Evolutionary conservation across 2,888 invertebrate genomes (phyloP).

Genomic region (Sarcophaga rosellei): DNA sequence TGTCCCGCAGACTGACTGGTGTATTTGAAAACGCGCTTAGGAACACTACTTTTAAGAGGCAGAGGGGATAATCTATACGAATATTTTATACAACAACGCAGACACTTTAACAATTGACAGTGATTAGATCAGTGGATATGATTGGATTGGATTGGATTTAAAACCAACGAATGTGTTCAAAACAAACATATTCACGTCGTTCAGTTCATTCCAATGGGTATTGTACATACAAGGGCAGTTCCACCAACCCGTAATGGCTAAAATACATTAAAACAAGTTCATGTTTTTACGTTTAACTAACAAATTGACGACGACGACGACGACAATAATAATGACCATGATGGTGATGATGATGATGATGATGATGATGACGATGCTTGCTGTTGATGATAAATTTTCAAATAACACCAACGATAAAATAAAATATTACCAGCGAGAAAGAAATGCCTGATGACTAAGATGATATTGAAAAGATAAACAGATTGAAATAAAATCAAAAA

Average conservation of each 20-base stretch:
- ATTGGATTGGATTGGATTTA: background rate
- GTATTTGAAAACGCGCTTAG: slow-evolving; percentile 34
- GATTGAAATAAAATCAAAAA: background rate
- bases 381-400: background rate
- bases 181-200: background rate
- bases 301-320: slow-evolving; percentile 25
- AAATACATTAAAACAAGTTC: slow-evolving; percentile 66
- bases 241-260: slow-evolving; percentile 60
- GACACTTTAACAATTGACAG: background rate
- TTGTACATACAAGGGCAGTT: slow-evolving; percentile 59
- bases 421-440: background rate
- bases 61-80: slow-evolving; percentile 45
- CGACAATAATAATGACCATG: slow-evolving; percentile 28
- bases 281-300: slow-evolving; percentile 54
- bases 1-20: background rate
- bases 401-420: background rate
- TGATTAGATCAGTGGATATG: slow-evolving; percentile 20
- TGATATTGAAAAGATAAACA: background rate
- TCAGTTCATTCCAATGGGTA: background rate
- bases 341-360: slow-evolving; percentile 37
- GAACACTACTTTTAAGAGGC: background rate
- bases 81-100: background rate
- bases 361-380: slow-evolving; percentile 15
- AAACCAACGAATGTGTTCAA: no score
- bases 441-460: no score